phyloP scores from a whole-genome alignment of 1,140 invertebrate species.

The Riptortus pedestris region DNA sequence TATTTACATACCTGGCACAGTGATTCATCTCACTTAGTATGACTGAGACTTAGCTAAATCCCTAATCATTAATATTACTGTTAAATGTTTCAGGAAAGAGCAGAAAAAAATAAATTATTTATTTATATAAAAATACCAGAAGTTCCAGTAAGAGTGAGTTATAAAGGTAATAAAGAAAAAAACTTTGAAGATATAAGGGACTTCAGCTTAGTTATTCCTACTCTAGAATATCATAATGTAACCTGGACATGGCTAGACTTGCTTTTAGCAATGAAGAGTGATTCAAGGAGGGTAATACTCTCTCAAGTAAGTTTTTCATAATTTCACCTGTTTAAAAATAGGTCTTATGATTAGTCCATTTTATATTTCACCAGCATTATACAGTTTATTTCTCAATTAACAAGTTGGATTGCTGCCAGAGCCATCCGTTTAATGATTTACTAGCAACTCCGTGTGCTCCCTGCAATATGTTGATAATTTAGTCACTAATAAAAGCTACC shows the following conservation, averaged over 20 bases:
- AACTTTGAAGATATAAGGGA: conserved; percentile 93
- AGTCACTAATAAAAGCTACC: no score
- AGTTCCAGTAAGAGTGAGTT: conserved; percentile 90
- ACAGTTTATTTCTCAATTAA: no score
- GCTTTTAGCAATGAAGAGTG: conserved; percentile 86
- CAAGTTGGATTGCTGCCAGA: no score
- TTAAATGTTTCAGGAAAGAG: conserved; percentile 75
- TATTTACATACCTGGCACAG: no score
- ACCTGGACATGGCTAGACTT: conserved; percentile 99
- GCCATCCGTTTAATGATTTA: no score
- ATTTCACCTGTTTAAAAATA: not conserved
- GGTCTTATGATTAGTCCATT: no score
- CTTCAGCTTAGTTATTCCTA: conserved; percentile 85
- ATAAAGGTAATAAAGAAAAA: conserved; percentile 95
- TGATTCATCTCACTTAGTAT: no score
- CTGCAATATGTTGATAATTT: no score
- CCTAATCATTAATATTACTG: no score
- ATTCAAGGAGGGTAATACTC: conserved; percentile 80
- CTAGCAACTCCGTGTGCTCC: no score
- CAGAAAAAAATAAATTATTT: conserved; percentile 97
- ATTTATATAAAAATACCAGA: conserved; percentile 97
- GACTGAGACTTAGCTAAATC: no score
- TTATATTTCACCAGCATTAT: no score
- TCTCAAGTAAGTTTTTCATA: conserved; percentile 51
- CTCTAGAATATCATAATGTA: conserved; percentile 94